A percentile compares a stretch with the other conserved stretches of the same genome.
Conservation (phyloP, 2,888 invertebrate species). For the Andrena bicolor region DNA sequence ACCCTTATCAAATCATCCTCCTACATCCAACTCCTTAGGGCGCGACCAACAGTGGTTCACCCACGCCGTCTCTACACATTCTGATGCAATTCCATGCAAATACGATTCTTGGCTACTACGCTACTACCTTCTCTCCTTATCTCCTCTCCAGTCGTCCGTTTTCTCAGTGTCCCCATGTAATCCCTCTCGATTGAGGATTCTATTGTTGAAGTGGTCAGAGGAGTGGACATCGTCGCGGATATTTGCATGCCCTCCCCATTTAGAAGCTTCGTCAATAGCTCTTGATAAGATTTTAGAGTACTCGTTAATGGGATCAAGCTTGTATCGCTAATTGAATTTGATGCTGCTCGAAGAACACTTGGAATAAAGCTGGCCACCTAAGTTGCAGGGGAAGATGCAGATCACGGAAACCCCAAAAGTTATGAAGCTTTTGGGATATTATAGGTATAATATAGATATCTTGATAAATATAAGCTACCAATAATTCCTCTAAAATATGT, state of each 20-base stretch:
- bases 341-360: not conserved
- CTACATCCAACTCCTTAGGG: slow-evolving; percentile 26
- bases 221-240: slow-evolving; percentile 18
- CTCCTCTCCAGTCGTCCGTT: slow-evolving; percentile 15
- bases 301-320: not conserved
- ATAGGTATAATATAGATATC: too few species aligned
- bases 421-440: too few species aligned
- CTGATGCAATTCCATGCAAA: slow-evolving; percentile 68
- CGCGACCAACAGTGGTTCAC: slow-evolving; percentile 31
- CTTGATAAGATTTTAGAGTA: not conserved
- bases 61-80: slow-evolving; percentile 14
- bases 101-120: slow-evolving; percentile 48
- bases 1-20: slow-evolving; percentile 43
- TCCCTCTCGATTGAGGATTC: slow-evolving; percentile 18
- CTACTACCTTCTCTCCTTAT: slow-evolving; percentile 33
- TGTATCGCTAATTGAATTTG: not conserved
- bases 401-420: too few species aligned
- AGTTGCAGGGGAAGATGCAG: too few species aligned
- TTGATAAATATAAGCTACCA: too few species aligned
- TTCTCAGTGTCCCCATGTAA: slow-evolving; percentile 4
- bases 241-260: slow-evolving; percentile 35
- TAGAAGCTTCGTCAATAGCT: not conserved
- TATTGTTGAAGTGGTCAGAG: slow-evolving; percentile 10
- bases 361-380: too few species aligned
- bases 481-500: too few species aligned